phyloP scores from a whole-genome alignment of 2,797 vertebrate species.

The Helicolenus hilgendorfi region DNA sequence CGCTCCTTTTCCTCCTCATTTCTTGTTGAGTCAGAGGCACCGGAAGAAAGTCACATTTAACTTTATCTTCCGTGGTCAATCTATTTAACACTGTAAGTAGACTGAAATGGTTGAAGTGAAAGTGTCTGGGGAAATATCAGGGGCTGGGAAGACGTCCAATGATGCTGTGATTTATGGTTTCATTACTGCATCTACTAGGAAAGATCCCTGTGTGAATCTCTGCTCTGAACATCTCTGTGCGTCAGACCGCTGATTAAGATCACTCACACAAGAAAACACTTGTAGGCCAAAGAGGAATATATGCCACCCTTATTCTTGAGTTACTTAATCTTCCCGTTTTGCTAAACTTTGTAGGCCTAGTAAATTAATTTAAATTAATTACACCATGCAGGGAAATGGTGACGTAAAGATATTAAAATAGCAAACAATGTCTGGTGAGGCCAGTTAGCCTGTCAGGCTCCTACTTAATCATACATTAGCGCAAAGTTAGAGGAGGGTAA shows the following conservation, averaged over 20 bases:
- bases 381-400: neutral
- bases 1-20: conserved; percentile 58
- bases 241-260: conserved; percentile 63
- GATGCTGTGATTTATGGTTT: conserved; percentile 86
- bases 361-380: conserved; percentile 10
- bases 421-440: conserved; percentile 13
- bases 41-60: conserved; percentile 78
- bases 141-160: conserved; percentile 78
- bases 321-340: conserved; percentile 28
- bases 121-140: conserved; percentile 84
- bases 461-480: conserved; percentile 25
- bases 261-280: conserved; percentile 50
- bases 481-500: conserved; percentile 26
- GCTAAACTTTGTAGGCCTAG: neutral
- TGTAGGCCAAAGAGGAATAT: conserved; percentile 27
- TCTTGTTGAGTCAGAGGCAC: conserved; percentile 59
- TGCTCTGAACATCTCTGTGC: conserved; percentile 53
- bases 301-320: neutral
- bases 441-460: conserved; percentile 37
- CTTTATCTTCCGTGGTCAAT: conserved; percentile 82
- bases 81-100: conserved; percentile 81
- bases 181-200: conserved; percentile 74
- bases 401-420: conserved; percentile 24
- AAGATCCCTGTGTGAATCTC: conserved; percentile 69
- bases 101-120: conserved; percentile 70